Base-by-base conservation (phyloP, 2,888 invertebrate genomes). In the Belgica antarctica region DNA sequence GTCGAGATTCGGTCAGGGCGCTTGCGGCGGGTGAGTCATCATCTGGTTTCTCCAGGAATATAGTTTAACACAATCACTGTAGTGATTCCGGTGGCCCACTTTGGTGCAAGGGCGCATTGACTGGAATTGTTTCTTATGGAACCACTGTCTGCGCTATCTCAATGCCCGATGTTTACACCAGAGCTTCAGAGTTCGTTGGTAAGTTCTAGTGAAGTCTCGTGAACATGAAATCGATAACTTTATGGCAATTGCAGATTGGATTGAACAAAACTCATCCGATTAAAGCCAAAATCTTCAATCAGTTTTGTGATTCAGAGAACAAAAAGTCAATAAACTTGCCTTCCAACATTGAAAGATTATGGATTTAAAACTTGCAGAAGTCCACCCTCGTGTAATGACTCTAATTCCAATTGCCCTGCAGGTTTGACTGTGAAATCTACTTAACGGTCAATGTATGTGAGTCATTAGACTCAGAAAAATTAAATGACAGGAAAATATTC, bases 51-150 rank as follows among this genome's bases (percentile, higher is more conserved):
- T 25, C 19, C 15, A 41, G 10, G 41, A 41, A 8, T 31, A 31
- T 31, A 31, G 5, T 31, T 31, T n/a, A 57, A 57, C 17, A 57
- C 3, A 4, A 1, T 61, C 17, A 28, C 25, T 63, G 7, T 22
- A 66, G 79, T 1, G 79, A 80, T 71, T 79, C 79, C 15, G 79
- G 79, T 12, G 79, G 79, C 1, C 79, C 79, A 2, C 70, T 80
- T n/a, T 77, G 78, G n/a, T 31, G 59, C 0, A 73, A 73, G 1
- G 71, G 73, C 10, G 74, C 72, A 7, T 73, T 73, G 27, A 76
- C 79, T 2, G 79, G 80, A 4, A 72, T 80, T 0, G 77, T 78
- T 0, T 78, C 79, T 0, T 79, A 79, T 72, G 79, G 79, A 12
- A 72, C 74, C 0, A 2, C 36, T 1, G 70, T 74, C 52, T 74